Conservation (phyloP, 2,888 invertebrate genomes). For the Zelleria hepariella region DNA sequence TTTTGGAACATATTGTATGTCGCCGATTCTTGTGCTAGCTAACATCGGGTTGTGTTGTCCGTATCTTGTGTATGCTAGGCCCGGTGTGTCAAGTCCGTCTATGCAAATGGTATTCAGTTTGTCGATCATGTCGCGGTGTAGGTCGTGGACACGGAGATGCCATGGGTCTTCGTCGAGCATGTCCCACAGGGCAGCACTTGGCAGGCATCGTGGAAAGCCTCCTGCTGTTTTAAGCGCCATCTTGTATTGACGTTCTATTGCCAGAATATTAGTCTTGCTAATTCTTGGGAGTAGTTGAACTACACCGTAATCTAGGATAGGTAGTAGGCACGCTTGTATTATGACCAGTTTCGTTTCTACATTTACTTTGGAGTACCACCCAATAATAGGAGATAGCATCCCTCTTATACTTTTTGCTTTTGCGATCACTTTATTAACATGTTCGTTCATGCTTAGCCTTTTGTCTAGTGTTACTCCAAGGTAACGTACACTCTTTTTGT, state of each 20-base stretch:
- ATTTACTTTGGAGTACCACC: slow-evolving; percentile 10
- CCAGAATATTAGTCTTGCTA: slow-evolving; percentile 3
- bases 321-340: slow-evolving; percentile 13
- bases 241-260: not conserved
- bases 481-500: not conserved
- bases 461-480: not conserved
- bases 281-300: slow-evolving; percentile 12
- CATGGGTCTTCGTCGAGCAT: too few species aligned
- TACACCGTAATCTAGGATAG: slow-evolving; percentile 12
- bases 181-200: too few species aligned
- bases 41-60: too few species aligned
- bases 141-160: slow-evolving; percentile 8
- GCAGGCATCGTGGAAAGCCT: slow-evolving; percentile 11
- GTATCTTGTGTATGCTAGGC: too few species aligned
- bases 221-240: slow-evolving; percentile 5
- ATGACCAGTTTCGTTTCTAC: slow-evolving; percentile 11
- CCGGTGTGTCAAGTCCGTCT: too few species aligned
- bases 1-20: too few species aligned
- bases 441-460: not conserved
- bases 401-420: slow-evolving; percentile 8
- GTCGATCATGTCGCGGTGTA: not conserved
- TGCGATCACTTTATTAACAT: not conserved
- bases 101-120: too few species aligned
- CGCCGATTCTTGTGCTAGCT: too few species aligned
- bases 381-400: slow-evolving; percentile 10